A percentile compares a stretch with the other conserved stretches of the same genome.
These are phyloP conservation scores for Manduca sexta DNA, from an alignment of 1,140 invertebrate species.

Conservation along the genomic window DNA sequence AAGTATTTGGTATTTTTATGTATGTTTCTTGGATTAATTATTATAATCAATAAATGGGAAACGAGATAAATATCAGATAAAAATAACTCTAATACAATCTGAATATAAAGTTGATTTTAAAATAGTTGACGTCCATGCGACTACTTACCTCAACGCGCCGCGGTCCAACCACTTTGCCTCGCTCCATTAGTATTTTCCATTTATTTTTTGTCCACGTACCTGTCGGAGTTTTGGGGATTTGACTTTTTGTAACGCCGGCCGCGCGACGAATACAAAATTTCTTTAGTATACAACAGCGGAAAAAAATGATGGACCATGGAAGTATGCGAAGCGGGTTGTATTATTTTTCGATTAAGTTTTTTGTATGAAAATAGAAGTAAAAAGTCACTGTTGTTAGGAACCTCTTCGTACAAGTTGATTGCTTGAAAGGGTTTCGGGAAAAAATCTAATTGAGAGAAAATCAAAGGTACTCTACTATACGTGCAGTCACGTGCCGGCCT, in stretches of 20 bases:
- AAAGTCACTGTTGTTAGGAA: neutral
- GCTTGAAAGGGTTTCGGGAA: neutral
- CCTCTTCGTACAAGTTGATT: neutral
- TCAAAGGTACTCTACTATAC: too few species aligned
- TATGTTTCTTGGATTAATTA: too few species aligned
- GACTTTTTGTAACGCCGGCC: slow-evolving; percentile 52
- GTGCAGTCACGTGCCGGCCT: too few species aligned
- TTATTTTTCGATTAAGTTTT: slow-evolving; percentile 58
- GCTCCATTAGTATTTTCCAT: slow-evolving; percentile 72
- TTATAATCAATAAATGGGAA: too few species aligned
- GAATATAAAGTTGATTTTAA: too few species aligned
- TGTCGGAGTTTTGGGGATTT: slow-evolving; percentile 65
- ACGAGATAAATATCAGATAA: too few species aligned
- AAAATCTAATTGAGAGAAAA: too few species aligned
- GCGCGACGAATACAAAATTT: slow-evolving; percentile 68
- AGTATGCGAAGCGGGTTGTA: slow-evolving; percentile 45
- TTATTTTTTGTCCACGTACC: slow-evolving; percentile 73
- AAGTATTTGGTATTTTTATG: too few species aligned
- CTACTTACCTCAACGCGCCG: slow-evolving; percentile 40
- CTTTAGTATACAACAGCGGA: slow-evolving; percentile 58
- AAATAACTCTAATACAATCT: too few species aligned
- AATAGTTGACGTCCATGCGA: slow-evolving; percentile 1
- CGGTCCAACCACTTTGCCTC: slow-evolving; percentile 54
- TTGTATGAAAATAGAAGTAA: slow-evolving; percentile 3
- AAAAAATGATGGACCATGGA: slow-evolving; percentile 60